Conservation (phyloP, 2,888 invertebrate genomes). For the Capitulum mitella region DNA sequence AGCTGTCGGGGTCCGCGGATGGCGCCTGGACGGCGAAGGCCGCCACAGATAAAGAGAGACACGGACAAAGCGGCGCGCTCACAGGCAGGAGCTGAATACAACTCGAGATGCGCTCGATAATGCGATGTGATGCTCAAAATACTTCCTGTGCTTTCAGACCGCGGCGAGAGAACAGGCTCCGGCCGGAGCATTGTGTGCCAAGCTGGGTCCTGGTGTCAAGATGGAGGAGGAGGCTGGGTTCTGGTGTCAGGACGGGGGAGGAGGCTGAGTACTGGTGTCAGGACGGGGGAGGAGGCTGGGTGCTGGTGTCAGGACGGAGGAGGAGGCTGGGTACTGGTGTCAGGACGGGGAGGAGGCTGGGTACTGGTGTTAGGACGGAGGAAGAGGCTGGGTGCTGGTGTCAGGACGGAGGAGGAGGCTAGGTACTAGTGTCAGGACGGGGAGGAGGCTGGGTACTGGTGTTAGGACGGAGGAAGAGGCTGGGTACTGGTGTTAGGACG, state of each 20-base stretch:
- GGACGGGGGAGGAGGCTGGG: neutral
- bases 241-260: neutral
- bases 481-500: too few species aligned
- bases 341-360: neutral
- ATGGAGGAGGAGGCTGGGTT: neutral
- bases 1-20: neutral
- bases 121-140: constrained; percentile 22
- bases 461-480: too few species aligned
- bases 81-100: neutral
- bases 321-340: neutral
- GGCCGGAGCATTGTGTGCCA: neutral
- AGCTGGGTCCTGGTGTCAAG: neutral
- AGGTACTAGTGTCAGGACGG: too few species aligned
- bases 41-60: neutral
- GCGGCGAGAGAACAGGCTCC: neutral
- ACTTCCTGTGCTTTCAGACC: constrained; percentile 20
- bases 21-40: neutral
- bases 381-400: too few species aligned
- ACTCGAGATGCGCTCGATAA: constrained; percentile 16
- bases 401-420: too few species aligned
- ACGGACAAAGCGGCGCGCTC: neutral
- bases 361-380: too few species aligned
- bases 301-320: neutral
- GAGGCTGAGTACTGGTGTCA: neutral
- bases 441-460: too few species aligned